phyloP scores from a whole-genome alignment of 1,140 invertebrate genomes.

The Eubasilissa regina region DNA sequence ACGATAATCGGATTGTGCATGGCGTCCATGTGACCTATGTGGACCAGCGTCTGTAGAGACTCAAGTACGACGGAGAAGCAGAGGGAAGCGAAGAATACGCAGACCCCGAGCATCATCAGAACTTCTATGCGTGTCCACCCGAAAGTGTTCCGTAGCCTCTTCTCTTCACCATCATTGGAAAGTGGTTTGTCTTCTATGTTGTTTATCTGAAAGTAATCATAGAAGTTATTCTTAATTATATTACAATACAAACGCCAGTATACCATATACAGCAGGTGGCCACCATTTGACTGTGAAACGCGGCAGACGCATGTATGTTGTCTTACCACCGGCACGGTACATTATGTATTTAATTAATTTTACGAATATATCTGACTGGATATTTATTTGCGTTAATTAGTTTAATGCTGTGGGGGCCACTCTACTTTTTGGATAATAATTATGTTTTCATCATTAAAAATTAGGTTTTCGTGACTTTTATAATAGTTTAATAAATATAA shows the following conservation, averaged over 20 bases:
- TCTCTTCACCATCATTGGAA: slow-evolving; percentile 67
- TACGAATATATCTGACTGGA: too few species aligned
- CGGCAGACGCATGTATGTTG: too few species aligned
- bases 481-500: too few species aligned
- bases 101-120: slow-evolving; percentile 85
- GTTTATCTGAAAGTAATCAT: background rate
- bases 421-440: too few species aligned
- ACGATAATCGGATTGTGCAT: slow-evolving; percentile 65
- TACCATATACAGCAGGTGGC: too few species aligned
- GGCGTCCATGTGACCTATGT: slow-evolving; percentile 77
- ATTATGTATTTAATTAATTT: too few species aligned
- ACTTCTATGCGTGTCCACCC: slow-evolving; percentile 93
- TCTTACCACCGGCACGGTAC: too few species aligned
- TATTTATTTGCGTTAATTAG: too few species aligned
- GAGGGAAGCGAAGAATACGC: slow-evolving; percentile 86
- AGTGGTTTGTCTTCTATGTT: background rate
- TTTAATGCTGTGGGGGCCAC: too few species aligned
- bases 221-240: background rate
- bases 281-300: too few species aligned
- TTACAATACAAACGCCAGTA: background rate
- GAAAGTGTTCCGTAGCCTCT: slow-evolving; percentile 88
- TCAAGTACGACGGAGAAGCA: slow-evolving; percentile 88
- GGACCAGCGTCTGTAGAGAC: slow-evolving; percentile 83
- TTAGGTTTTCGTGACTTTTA: too few species aligned
- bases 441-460: too few species aligned